These are phyloP conservation scores for Aplocera efformata DNA, from an alignment of 2,888 invertebrate genomes.

Conservation along the genomic window DNA sequence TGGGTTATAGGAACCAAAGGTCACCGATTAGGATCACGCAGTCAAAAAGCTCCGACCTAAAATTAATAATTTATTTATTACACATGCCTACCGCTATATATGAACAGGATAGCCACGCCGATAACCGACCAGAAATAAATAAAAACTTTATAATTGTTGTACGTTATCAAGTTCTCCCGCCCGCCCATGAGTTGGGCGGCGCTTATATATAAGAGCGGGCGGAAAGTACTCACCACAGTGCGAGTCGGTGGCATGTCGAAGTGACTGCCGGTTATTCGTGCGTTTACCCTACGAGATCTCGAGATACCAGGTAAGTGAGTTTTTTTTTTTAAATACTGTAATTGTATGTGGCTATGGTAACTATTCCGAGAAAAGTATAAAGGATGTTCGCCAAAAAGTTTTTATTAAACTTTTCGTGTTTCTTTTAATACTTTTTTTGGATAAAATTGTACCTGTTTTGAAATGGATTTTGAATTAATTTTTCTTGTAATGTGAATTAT, in stretches of 20 bases:
- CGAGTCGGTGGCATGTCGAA: slow-evolving; percentile 17
- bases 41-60: background rate
- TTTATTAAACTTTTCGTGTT: too few relatives aligned
- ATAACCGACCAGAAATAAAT: slow-evolving; percentile 6
- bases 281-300: slow-evolving; percentile 4
- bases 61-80: background rate
- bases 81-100: background rate
- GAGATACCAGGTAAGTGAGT: slow-evolving; percentile 22
- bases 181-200: slow-evolving; percentile 29
- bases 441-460: too few relatives aligned
- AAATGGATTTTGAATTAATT: too few relatives aligned
- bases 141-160: slow-evolving; percentile 15
- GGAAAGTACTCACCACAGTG: slow-evolving; percentile 25
- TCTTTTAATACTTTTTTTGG: too few relatives aligned
- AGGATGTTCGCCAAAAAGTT: too few relatives aligned
- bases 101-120: background rate
- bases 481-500: too few relatives aligned
- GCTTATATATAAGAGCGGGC: slow-evolving; percentile 31
- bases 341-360: too few relatives aligned
- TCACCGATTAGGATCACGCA: too few relatives aligned
- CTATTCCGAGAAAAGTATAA: too few relatives aligned
- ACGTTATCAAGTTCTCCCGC: slow-evolving; percentile 22
- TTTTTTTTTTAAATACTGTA: background rate
- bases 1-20: too few relatives aligned
- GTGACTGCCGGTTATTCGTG: slow-evolving; percentile 16